Evolutionary conservation across 2,113 vertebrate species (phyloP).

Genomic region (Sula dactylatra): DNA sequence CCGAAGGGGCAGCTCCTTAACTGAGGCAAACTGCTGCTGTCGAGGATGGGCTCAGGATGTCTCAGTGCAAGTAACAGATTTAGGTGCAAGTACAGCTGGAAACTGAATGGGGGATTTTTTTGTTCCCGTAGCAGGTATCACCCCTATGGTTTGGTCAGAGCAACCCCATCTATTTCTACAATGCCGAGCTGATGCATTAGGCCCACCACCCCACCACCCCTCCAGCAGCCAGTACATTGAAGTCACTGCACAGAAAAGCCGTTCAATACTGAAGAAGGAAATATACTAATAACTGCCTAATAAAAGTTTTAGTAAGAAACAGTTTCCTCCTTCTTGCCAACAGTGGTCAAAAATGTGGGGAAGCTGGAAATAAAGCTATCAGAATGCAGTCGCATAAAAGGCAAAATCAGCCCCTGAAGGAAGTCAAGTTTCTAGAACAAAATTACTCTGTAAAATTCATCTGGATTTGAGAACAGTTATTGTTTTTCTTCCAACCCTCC

Average conservation of each 20-base stretch:
- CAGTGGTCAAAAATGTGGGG: not conserved
- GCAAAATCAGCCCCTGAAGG: slow-evolving; percentile 10
- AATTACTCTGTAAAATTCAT: slow-evolving; percentile 36
- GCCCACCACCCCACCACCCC: not conserved
- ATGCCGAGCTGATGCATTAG: not conserved
- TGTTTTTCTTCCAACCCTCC: not conserved
- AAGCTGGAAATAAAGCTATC: slow-evolving; percentile 39
- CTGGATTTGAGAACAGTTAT: not conserved
- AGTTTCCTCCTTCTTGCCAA: slow-evolving; percentile 20
- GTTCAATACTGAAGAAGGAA: not conserved
- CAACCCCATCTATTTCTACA: not conserved
- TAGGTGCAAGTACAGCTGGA: not conserved
- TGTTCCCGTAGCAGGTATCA: not conserved
- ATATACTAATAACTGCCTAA: slow-evolving; percentile 30
- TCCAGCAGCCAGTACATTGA: not conserved
- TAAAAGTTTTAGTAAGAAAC: slow-evolving; percentile 45
- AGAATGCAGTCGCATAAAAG: not conserved
- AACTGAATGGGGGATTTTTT: accelerated
- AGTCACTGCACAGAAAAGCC: not conserved
- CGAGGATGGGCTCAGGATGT: not conserved
- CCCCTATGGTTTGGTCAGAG: not conserved
- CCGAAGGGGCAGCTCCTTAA: not conserved
- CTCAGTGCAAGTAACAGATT: not conserved
- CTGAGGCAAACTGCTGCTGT: not conserved
- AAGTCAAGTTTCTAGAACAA: slow-evolving; percentile 24